A percentile compares a stretch with the other conserved stretches of the same genome.
phyloP scores from a whole-genome alignment of 2,113 vertebrate genomes.

The Scolopax mira region DNA sequence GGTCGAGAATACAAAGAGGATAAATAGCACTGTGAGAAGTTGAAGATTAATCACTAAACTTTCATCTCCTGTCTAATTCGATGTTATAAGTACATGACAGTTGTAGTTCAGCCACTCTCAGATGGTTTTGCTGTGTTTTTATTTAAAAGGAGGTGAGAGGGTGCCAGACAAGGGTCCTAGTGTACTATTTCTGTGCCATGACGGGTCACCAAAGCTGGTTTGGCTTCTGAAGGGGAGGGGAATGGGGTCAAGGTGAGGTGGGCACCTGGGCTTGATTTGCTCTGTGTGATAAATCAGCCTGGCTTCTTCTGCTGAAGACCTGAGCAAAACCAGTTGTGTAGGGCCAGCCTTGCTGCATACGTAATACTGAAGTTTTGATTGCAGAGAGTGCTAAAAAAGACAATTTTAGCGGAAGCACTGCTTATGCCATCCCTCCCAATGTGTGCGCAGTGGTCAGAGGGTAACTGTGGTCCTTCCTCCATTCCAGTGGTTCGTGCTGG shows the following conservation, averaged over 20 bases:
- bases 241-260: background rate
- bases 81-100: rapidly evolving
- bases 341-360: background rate
- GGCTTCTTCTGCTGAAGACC: background rate
- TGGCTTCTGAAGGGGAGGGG: background rate
- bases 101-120: background rate
- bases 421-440: rapidly evolving
- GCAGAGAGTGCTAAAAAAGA: background rate
- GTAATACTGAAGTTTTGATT: rapidly evolving
- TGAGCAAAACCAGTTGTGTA: background rate
- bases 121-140: background rate
- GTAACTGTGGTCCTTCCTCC: background rate
- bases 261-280: background rate
- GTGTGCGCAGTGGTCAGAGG: rapidly evolving
- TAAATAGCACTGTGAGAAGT: background rate
- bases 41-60: background rate
- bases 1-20: background rate
- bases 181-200: background rate
- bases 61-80: background rate
- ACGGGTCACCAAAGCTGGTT: background rate
- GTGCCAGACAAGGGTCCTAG: background rate
- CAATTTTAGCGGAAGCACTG: background rate
- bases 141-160: background rate
- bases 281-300: background rate
- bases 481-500: background rate